Conservation (phyloP, 2,113 vertebrate species). For the human region DNA sequence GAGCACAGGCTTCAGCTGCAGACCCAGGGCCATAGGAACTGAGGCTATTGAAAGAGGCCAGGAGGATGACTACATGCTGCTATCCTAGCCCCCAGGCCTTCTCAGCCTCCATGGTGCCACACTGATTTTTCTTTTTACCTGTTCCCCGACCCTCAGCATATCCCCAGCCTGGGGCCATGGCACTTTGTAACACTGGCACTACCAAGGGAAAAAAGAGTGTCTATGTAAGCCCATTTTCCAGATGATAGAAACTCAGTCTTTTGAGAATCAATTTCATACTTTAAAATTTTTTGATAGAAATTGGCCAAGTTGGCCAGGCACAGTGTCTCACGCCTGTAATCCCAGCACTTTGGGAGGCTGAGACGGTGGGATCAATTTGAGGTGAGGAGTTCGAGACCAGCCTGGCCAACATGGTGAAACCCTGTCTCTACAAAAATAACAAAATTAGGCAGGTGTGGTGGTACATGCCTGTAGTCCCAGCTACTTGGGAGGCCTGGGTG, state of each 20-base stretch:
- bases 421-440: too few species aligned
- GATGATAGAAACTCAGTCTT: not conserved
- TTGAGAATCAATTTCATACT: not conserved
- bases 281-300: not conserved
- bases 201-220: not conserved
- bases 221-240: not conserved
- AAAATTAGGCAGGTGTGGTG: too few species aligned
- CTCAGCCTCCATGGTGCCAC: not conserved
- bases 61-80: not conserved
- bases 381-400: too few species aligned
- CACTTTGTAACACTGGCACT: too few species aligned
- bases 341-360: rapidly evolving
- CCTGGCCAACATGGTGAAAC: too few species aligned
- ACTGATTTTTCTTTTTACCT: not conserved
- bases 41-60: not conserved
- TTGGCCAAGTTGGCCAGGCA: not conserved
- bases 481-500: too few species aligned
- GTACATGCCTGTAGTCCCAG: too few species aligned
- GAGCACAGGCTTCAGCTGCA: not conserved
- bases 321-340: too few species aligned
- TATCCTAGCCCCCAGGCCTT: not conserved
- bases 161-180: not conserved
- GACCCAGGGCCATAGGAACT: not conserved
- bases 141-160: not conserved
- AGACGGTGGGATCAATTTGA: too few species aligned